Evolutionary conservation across 2,888 invertebrate species (phyloP).

Genomic region (Ochropacha duplaris): DNA sequence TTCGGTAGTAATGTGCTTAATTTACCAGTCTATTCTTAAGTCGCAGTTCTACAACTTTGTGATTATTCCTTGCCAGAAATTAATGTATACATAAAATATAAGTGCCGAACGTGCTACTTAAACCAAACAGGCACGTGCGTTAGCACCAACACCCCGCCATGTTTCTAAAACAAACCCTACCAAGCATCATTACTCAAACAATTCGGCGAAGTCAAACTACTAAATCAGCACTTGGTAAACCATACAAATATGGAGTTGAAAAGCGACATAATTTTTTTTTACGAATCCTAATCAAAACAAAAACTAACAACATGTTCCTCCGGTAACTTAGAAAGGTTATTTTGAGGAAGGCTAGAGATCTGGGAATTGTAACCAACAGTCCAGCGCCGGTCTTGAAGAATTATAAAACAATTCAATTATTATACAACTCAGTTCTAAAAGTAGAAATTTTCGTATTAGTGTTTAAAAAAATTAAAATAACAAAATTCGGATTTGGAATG

Average conservation of each 20-base stretch:
- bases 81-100: constrained; percentile 22
- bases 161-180: constrained; percentile 73
- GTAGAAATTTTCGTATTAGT: too few relatives aligned
- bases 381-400: too few relatives aligned
- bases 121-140: constrained; percentile 74
- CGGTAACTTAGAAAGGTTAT: too few relatives aligned
- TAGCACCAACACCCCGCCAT: constrained; percentile 57
- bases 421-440: too few relatives aligned
- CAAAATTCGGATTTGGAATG: too few relatives aligned
- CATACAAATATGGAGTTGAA: constrained; percentile 14
- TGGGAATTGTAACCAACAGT: too few relatives aligned
- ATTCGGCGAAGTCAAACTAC: constrained; percentile 46
- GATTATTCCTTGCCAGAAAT: constrained; percentile 21
- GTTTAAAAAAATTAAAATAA: too few relatives aligned
- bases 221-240: constrained; percentile 33
- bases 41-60: constrained; percentile 24
- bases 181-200: constrained; percentile 45
- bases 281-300: too few relatives aligned
- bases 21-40: constrained; percentile 7
- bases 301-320: too few relatives aligned
- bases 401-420: too few relatives aligned
- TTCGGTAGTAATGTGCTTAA: too few relatives aligned
- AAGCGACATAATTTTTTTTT: not conserved
- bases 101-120: constrained; percentile 53
- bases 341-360: too few relatives aligned